Conservation (phyloP, 2,113 vertebrate species). For the Galemys pyrenaicus region DNA sequence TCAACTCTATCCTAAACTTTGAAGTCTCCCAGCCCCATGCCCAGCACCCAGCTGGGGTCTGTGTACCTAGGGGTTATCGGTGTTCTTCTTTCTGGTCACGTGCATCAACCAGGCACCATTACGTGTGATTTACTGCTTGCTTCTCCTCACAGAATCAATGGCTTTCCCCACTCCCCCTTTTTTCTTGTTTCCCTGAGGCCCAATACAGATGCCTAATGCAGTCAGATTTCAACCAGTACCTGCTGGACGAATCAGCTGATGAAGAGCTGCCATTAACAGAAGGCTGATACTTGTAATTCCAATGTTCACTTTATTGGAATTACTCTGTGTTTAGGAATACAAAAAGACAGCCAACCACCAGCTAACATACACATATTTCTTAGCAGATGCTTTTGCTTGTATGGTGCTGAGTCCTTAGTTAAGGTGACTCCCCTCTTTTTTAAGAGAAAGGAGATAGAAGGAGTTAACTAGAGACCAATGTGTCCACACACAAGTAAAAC, state of each 20-base stretch:
- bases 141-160: not conserved
- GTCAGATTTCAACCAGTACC: not conserved
- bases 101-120: not conserved
- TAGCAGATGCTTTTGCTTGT: not conserved
- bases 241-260: not conserved
- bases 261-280: fast-evolving
- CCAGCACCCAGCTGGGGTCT: fast-evolving
- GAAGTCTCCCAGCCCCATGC: not conserved
- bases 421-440: not conserved
- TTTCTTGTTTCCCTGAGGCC: not conserved
- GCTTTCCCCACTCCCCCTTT: fast-evolving
- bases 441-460: not conserved
- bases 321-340: not conserved
- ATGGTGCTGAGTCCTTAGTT: not conserved
- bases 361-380: not conserved
- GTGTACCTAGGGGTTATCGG: fast-evolving
- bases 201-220: no score
- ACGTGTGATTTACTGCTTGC: no score
- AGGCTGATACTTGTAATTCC: not conserved
- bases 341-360: not conserved
- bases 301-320: not conserved
- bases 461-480: fast-evolving
- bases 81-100: no score
- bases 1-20: not conserved
- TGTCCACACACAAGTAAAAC: not conserved